phyloP scores from a whole-genome alignment of 2,113 vertebrate species.

The Zosterops hypoxanthus region DNA sequence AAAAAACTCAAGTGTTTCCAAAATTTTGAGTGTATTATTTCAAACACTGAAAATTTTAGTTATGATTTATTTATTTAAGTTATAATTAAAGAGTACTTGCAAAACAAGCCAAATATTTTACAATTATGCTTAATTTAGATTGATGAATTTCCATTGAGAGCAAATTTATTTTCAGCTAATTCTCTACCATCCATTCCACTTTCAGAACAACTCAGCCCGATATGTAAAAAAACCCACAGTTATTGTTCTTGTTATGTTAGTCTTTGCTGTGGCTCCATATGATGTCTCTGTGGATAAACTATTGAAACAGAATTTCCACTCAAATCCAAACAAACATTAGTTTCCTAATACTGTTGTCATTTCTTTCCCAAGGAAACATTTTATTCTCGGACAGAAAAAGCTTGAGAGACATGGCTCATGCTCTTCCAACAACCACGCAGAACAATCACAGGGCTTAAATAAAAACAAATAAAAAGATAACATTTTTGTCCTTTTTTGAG shows the following conservation, averaged over 20 bases:
- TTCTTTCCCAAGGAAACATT: not conserved
- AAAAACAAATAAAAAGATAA: not conserved
- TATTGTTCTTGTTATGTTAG: not conserved
- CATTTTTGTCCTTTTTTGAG: not conserved
- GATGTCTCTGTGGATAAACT: not conserved
- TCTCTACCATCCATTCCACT: not conserved
- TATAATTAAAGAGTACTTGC: not conserved
- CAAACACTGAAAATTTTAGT: not conserved
- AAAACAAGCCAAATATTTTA: not conserved
- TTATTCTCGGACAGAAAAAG: not conserved
- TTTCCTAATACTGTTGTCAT: not conserved
- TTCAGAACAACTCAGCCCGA: not conserved
- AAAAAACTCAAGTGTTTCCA: not conserved
- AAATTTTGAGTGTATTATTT: not conserved
- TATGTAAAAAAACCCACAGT: not conserved
- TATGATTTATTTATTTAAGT: not conserved
- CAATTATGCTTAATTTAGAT: not conserved
- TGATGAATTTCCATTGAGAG: not conserved
- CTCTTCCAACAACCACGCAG: accelerated
- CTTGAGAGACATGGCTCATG: not conserved
- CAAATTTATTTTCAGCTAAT: not conserved
- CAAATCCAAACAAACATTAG: not conserved
- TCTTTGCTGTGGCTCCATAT: not conserved
- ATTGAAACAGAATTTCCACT: not conserved
- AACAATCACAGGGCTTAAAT: not conserved